phyloP scores from a whole-genome alignment of 2,888 invertebrate genomes.

The Caenorhabditis sp. region DNA sequence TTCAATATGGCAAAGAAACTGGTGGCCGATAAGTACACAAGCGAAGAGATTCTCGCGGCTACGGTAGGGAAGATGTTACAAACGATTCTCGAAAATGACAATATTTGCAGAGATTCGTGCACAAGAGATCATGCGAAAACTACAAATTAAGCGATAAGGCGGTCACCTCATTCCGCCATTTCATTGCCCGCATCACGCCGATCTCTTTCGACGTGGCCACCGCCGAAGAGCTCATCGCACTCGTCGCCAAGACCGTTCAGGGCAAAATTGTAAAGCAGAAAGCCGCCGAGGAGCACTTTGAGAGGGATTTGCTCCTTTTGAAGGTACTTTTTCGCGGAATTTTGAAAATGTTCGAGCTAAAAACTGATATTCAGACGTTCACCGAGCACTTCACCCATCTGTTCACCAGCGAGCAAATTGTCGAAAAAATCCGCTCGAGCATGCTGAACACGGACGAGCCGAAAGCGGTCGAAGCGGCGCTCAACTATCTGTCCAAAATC shows the following conservation, averaged over 20 bases:
- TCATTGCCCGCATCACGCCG: constrained; percentile 40
- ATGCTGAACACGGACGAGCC: constrained; percentile 37
- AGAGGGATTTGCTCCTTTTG: constrained; percentile 25
- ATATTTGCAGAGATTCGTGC: background rate
- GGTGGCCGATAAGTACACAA: constrained; percentile 41
- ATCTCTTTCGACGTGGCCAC: constrained; percentile 31
- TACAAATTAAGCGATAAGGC: background rate
- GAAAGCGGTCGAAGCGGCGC: constrained; percentile 19
- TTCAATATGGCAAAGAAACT: constrained; percentile 43
- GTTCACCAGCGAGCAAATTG: constrained; percentile 27
- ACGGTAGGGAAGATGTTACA: constrained; percentile 18
- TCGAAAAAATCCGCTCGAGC: constrained; percentile 23
- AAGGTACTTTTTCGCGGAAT: background rate
- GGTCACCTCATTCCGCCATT: constrained; percentile 2
- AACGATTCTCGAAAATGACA: too few species aligned
- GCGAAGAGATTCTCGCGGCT: constrained; percentile 7
- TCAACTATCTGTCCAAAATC: constrained; percentile 19
- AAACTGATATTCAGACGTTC: constrained; percentile 41
- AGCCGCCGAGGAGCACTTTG: constrained; percentile 7
- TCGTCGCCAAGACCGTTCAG: constrained; percentile 22
- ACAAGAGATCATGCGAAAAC: background rate
- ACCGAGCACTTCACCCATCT: constrained; percentile 47
- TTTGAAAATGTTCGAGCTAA: too few species aligned
- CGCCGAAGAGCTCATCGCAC: constrained; percentile 21
- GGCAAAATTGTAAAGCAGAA: constrained; percentile 16